These are phyloP conservation scores for Aphis craccivora DNA, from an alignment of 1,140 invertebrate species.

Conservation along the genomic window DNA sequence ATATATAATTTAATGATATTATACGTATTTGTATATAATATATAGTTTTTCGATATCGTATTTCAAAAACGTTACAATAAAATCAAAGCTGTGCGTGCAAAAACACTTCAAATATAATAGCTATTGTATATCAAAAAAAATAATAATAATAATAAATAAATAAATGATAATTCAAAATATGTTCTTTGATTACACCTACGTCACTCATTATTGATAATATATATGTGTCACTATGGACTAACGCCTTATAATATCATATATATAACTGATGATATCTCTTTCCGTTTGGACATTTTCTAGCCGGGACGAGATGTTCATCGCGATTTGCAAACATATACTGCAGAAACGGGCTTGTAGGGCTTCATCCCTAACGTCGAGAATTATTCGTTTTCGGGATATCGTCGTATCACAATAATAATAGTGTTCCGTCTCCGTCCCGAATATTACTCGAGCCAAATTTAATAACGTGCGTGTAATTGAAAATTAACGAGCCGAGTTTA, in stretches of 20 bases:
- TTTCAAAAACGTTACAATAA: background rate
- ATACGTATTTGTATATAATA: background rate
- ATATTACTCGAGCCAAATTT: background rate
- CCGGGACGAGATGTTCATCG: background rate
- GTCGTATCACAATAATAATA: background rate
- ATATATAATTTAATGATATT: background rate
- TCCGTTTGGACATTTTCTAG: background rate
- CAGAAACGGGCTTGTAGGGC: background rate
- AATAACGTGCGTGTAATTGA: conserved; percentile 36
- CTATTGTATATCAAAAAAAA: too few relatives aligned
- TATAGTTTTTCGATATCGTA: background rate
- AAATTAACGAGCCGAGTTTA: conserved; percentile 41
- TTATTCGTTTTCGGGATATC: background rate
- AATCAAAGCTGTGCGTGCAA: background rate
- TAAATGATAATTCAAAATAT: too few relatives aligned
- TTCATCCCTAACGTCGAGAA: background rate
- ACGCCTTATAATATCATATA: too few relatives aligned
- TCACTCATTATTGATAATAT: too few relatives aligned
- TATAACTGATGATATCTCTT: background rate
- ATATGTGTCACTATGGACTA: too few relatives aligned
- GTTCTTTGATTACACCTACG: too few relatives aligned
- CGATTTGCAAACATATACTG: background rate
- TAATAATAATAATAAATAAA: too few relatives aligned
- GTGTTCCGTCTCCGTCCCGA: background rate
- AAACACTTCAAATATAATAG: background rate